Base-by-base conservation (phyloP, 2,888 invertebrate genomes). In the Phragmatobia fuliginosa region DNA sequence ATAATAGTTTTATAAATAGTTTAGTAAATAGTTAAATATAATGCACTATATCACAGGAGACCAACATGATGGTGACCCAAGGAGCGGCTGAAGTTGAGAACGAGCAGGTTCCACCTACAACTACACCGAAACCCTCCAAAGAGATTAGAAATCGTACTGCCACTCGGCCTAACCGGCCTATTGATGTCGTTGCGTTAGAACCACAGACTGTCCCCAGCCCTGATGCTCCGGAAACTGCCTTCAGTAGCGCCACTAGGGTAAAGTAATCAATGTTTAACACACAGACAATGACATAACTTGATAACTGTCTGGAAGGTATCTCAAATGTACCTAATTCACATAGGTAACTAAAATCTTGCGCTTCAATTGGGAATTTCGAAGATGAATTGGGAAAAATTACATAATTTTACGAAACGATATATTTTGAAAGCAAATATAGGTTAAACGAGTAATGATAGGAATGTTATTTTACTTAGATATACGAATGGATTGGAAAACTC, bases 241-340 rank as follows among this genome's bases (percentile, higher is more conserved):
- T 96, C 73, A 96, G 95, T 77, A 96, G 94, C 78, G 96, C 96
- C 56, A 97, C 96, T 78, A 95, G 97, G 77, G 96, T 96, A 88
- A 90, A 66, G 60, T 41, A 21, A 52, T n/a, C 2, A 33, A 45
- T 18, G 21, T 59, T 10, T 10, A 21, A 1, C 5, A 21, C 1
- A 45, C 7, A 21, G 18, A 41, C 18, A 41, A 7, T 21, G n/a
- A n/a, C n/a, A n/a, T n/a, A n/a, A n/a, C n/a, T n/a, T n/a, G 45
- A 21, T 1, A 1, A 21, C 45, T 45, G 45, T 45, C 18, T 21
- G 2, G 3, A n/a, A 49, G 10, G 21, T 1, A 45, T 21, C 7
- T 16, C 45, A 45, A 45, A 45, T 45, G 45, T 45, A 41, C 11
- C 16, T 41, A 41, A 41, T 33, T 33, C 33, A 33, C 7, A 5